Base-by-base conservation (phyloP, 2,797 vertebrate species). In the Cirrhinus molitorella region DNA sequence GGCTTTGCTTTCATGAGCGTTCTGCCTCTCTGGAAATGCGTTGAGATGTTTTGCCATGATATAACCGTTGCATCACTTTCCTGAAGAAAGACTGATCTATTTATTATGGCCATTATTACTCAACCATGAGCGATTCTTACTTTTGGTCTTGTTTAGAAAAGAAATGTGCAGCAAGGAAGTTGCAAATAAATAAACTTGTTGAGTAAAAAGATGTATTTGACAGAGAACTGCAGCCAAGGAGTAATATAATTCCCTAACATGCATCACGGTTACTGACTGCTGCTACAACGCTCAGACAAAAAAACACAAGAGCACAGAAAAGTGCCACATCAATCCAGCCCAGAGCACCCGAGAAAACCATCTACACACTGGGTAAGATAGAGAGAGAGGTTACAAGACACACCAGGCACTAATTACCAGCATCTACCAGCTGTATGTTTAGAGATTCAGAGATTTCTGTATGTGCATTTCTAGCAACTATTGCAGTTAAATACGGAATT, bases 101-200 rank as follows among this genome's bases (percentile, higher is more conserved):
- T 70, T 25, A 34, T 77, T 17, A 57, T 45, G 0, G 21, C 34
- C 34, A 53, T 71, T 47, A 83, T 79, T 23, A 79, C 21, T 25
- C 59, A 83, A 80, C 75, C 70, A 79, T 61, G 71, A 65, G 73
- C n/a, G 28, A 79, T 76, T 72, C 76, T 71, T 68, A 37, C 57
- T 77, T n/a, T 67, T 67, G 55, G 43, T 59, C 68, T 68, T 70
- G 14, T 80, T 86, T 86, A 49, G 11, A 45, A 65, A 37, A 73
- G 75, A 79, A 45, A 89, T 87, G 79, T 83, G 49, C 16, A 87
- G 87, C 76, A 80, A 83, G 84, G 84, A 91, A 89, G 90, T 91
- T 88, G 85, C 91, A 89, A 92, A 92, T 83, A 92, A 93, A 93
- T 92, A 94, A 92, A 92, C 89, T 90, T 80, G 88, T 85, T 92